Base-by-base conservation (phyloP, 2,797 vertebrate genomes). In the Crenuchus spilurus region DNA sequence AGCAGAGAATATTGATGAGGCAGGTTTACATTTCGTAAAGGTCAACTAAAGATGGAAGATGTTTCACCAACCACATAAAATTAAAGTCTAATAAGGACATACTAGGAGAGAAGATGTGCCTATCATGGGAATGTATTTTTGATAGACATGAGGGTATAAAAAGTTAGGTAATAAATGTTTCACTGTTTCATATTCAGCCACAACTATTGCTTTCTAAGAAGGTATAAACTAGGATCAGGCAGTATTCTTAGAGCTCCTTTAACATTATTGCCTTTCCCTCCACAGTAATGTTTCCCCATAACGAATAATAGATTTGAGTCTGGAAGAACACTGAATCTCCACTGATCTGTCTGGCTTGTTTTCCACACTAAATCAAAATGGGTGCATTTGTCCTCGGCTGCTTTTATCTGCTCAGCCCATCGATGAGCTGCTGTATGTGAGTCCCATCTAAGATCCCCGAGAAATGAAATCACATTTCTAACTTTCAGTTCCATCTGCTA, bases 321-420 rank as follows among this genome's bases (percentile, higher is more conserved):
- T 72, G 69, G 35, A 67, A 48, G 51, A 48, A 44, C 49, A 61
- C 41, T 30, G 33, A 73, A 66, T 66, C 58, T 31, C 44, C 35
- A 46, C 60, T 70, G 65, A 70, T 46, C 52, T 72, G 35, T 58
- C 46, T 39, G 26, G 24, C 16, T 7, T 28, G 6, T 33, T 44
- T 61, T 61, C 33, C 61, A 64, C n/a, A 63, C 57, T 41, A 65
- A 74, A 62, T 70, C 33, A 64, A 72, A 72, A 66, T 69, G 57
- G 42, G 54, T 63, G 20, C 42, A n/a, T 61, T 58, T 20, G 31
- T 48, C 39, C 41, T 72, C 42, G 48, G 49, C 35, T 60, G 24
- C 14, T 13, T 67, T 33, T 31, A 61, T 44, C 54, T 57, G 33
- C 37, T 16, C 26, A 16, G 33, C 31, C 28, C 31, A 64, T 48